Evolutionary conservation across 1,140 invertebrate species (phyloP).

Genomic region (Cepaea nemoralis): DNA sequence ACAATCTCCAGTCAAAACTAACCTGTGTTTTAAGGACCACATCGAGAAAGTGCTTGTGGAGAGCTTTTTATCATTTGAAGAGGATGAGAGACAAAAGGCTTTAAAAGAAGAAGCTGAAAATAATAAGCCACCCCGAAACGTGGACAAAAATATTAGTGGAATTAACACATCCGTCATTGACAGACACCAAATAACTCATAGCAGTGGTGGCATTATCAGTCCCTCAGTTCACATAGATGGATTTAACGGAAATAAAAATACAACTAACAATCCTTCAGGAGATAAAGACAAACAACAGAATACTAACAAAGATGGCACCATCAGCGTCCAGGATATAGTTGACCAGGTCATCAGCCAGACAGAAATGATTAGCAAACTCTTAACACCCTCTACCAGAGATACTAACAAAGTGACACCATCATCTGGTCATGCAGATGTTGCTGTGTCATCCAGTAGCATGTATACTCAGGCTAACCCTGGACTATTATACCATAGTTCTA

Average conservation of each 20-base stretch:
- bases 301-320: slow-evolving; percentile 38
- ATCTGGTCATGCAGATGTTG: no score
- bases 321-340: slow-evolving; percentile 54
- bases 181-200: not conserved
- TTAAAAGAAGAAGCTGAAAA: not conserved
- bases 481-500: not conserved
- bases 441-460: not conserved
- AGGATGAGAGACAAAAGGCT: slow-evolving; percentile 38
- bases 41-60: slow-evolving; percentile 61
- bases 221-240: no score
- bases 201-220: no score
- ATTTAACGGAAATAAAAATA: no score
- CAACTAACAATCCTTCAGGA: no score
- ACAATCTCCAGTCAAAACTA: not conserved
- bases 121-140: not conserved
- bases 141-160: not conserved
- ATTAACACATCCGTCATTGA: not conserved
- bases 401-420: not conserved
- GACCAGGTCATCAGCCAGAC: slow-evolving; percentile 50
- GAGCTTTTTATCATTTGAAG: slow-evolving; percentile 52
- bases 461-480: not conserved
- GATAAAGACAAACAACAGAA: no score
- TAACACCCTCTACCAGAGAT: slow-evolving; percentile 16
- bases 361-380: slow-evolving; percentile 46
- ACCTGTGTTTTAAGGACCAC: slow-evolving; percentile 62